Conservation (phyloP, 2,113 vertebrate genomes). For the Colius striatus region DNA sequence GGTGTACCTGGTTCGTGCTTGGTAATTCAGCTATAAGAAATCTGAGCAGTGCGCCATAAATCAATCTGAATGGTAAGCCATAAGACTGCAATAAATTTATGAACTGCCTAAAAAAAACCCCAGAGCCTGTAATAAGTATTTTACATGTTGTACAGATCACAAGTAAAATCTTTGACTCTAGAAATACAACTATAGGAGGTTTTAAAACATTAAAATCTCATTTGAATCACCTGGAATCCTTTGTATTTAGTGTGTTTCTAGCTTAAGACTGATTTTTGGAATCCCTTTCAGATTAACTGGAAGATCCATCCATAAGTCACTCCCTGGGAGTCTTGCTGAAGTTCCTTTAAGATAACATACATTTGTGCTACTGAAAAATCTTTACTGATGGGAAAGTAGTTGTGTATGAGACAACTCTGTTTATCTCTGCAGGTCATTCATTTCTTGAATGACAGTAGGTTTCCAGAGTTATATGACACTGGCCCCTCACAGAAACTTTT, state of each 20-base stretch:
- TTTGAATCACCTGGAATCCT: not conserved
- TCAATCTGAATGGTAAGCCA: conserved; percentile 56
- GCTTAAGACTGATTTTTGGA: not conserved
- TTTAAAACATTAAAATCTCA: not conserved
- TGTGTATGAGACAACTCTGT: not conserved
- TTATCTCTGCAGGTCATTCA: not conserved
- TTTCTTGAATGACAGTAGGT: not conserved
- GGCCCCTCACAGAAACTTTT: not conserved
- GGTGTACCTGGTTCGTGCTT: conserved; percentile 52
- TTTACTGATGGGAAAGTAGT: not conserved
- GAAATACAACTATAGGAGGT: not conserved
- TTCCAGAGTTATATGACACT: not conserved
- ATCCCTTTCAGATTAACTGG: not conserved
- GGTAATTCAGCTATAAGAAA: conserved; percentile 49
- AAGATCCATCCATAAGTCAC: not conserved
- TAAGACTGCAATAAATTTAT: conserved; percentile 52
- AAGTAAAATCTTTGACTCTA: not conserved
- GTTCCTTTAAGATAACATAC: not conserved
- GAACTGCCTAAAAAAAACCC: conserved; percentile 5
- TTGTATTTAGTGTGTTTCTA: not conserved
- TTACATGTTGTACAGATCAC: not conserved
- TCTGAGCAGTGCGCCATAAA: conserved; percentile 28
- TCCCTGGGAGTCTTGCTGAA: not conserved
- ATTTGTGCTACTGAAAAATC: not conserved
- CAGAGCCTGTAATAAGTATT: conserved; percentile 9